Percentiles rank a stretch among this genome's conserved stretches.
Conservation (phyloP, 2,797 vertebrate species). For the Arctocebus calabarensis region DNA sequence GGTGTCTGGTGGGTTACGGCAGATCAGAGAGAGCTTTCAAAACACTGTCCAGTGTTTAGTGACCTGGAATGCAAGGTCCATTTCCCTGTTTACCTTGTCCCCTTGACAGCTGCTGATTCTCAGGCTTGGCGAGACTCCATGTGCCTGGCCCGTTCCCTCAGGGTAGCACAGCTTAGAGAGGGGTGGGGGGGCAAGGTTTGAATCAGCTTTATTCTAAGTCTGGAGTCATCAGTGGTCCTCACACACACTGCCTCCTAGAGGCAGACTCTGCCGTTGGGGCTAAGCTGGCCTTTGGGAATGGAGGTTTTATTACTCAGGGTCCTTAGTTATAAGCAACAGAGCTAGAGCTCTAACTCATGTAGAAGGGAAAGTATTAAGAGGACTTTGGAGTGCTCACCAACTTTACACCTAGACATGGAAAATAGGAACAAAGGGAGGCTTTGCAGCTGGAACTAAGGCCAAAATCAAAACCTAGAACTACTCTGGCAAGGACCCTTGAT, state of each 20-base stretch:
- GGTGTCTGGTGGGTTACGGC: neutral
- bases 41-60: neutral
- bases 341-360: neutral
- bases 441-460: neutral
- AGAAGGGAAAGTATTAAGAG: neutral
- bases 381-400: neutral
- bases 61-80: neutral
- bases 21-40: conserved; percentile 29
- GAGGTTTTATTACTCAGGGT: neutral
- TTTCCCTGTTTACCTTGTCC: neutral
- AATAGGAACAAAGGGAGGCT: neutral
- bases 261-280: neutral
- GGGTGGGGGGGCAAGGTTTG: neutral
- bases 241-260: neutral
- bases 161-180: neutral
- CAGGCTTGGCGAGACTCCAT: neutral
- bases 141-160: neutral
- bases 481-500: neutral
- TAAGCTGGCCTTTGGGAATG: neutral
- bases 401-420: neutral
- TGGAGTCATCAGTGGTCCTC: neutral
- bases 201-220: neutral
- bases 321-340: neutral
- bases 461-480: neutral
- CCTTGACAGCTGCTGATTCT: neutral